A percentile compares a stretch with the other conserved stretches of the same genome.
phyloP scores from a whole-genome alignment of 2,888 invertebrate species.

The Anagyrus pseudococci region DNA sequence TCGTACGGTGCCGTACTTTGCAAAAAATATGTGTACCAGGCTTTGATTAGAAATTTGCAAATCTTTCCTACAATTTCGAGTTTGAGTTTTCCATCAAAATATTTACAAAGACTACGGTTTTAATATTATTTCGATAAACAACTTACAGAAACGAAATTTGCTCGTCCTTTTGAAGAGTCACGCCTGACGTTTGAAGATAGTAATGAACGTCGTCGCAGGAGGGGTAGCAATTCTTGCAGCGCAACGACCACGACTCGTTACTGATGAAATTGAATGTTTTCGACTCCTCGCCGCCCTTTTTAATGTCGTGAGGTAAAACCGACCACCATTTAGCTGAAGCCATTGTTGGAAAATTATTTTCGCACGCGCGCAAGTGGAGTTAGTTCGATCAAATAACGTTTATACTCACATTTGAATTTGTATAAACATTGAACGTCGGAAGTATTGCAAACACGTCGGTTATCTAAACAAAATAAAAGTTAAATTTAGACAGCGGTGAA shows the following conservation, averaged over 20 bases:
- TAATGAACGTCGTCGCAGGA: constrained; percentile 49
- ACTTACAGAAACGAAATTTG: constrained; percentile 16
- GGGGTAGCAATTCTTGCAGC: constrained; percentile 50
- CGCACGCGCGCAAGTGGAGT: too few species aligned
- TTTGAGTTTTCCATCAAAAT: neutral
- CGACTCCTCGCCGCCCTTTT: constrained; percentile 20
- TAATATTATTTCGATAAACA: neutral
- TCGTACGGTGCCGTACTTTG: constrained; percentile 47
- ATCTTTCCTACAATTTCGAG: constrained; percentile 43
- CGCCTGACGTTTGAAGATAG: constrained; percentile 34
- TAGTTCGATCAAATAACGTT: neutral
- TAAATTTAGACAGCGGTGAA: neutral
- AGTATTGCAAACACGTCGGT: constrained; percentile 44
- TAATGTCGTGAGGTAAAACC: constrained; percentile 56
- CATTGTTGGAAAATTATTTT: too few species aligned
- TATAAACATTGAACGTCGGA: constrained; percentile 44
- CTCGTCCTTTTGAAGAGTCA: constrained; percentile 17
- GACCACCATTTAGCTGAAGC: constrained; percentile 62
- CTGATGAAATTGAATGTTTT: constrained; percentile 8
- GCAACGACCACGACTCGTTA: constrained; percentile 30
- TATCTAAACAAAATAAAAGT: constrained; percentile 39
- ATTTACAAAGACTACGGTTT: neutral
- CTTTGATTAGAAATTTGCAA: constrained; percentile 45
- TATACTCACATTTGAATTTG: constrained; percentile 45
- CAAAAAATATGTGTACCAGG: constrained; percentile 54